Evolutionary conservation across 2,113 vertebrate genomes (phyloP).

Genomic region (Salvelinus sp.): DNA sequence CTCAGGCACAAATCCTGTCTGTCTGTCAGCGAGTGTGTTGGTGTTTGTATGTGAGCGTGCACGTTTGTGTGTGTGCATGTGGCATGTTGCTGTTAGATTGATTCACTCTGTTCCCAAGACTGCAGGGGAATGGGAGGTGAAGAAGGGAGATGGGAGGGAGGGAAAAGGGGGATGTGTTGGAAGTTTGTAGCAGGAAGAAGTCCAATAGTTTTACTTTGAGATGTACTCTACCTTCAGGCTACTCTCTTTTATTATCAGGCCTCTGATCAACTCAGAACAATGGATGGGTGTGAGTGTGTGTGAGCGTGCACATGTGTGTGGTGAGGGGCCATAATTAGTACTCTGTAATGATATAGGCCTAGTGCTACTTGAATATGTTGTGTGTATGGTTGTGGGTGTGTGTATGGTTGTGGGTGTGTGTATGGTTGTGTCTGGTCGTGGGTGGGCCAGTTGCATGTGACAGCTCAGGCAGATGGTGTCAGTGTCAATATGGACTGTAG

Average conservation of each 20-base stretch:
- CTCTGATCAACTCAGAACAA: constrained; percentile 30
- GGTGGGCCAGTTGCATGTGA: background rate
- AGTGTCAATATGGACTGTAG: background rate
- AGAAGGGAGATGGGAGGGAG: constrained; percentile 27
- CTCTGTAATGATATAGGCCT: background rate
- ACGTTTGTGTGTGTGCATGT: background rate
- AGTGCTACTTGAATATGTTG: too few relatives aligned
- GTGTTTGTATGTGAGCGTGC: background rate
- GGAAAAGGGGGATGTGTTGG: constrained; percentile 35
- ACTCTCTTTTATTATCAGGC: constrained; percentile 23
- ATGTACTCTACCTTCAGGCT: constrained; percentile 46
- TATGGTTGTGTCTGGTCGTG: background rate
- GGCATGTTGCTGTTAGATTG: constrained; percentile 37
- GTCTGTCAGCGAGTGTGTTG: constrained; percentile 3
- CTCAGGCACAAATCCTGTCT: constrained; percentile 21
- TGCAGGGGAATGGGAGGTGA: background rate
- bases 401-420: background rate
- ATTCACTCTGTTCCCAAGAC: constrained; percentile 22
- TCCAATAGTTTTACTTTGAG: constrained; percentile 63
- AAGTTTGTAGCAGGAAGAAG: constrained; percentile 43
- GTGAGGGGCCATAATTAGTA: background rate
- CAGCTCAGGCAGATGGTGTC: background rate
- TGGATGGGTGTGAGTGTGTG: constrained; percentile 17
- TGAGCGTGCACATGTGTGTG: background rate
- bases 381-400: background rate